Conservation (phyloP, 2,888 invertebrate genomes). For the Netelia fuscicornis region DNA sequence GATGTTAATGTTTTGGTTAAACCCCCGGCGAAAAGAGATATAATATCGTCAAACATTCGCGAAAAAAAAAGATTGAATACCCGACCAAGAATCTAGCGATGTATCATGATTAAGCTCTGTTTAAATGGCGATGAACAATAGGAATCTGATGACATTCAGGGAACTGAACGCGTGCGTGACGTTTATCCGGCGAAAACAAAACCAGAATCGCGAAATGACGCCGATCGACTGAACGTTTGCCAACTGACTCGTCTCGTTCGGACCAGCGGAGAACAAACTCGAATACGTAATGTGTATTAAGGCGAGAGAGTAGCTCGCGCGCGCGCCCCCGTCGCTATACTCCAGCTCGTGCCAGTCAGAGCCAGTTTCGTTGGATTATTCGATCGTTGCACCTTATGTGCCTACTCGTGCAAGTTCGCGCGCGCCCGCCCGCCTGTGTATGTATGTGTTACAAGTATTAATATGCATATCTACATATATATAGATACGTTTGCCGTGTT, state of each 20-base stretch:
- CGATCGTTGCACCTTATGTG: constrained; percentile 49
- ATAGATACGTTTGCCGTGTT: neutral
- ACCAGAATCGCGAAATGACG: constrained; percentile 41
- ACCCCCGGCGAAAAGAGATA: no score
- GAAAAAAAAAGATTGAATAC: no score
- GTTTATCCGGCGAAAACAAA: neutral
- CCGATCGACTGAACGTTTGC: constrained; percentile 18
- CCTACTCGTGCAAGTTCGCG: neutral
- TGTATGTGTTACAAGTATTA: neutral
- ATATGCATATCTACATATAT: neutral
- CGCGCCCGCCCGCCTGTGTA: neutral
- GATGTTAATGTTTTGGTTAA: no score
- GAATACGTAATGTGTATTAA: constrained; percentile 34
- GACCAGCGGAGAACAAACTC: neutral
- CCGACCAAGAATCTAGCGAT: neutral
- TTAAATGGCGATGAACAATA: no score
- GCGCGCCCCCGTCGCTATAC: constrained; percentile 68
- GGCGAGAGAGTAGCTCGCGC: neutral
- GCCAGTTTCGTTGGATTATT: constrained; percentile 76
- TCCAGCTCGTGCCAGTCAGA: constrained; percentile 80
- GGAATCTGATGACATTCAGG: no score
- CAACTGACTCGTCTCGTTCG: neutral
- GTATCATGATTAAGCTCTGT: neutral
- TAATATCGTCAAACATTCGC: no score
- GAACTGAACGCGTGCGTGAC: neutral